Evolutionary conservation across 2,113 vertebrate genomes (phyloP), one percentile per base, ranked within the genome.

Genomic region (Chloropsis cyanopogon): DNA sequence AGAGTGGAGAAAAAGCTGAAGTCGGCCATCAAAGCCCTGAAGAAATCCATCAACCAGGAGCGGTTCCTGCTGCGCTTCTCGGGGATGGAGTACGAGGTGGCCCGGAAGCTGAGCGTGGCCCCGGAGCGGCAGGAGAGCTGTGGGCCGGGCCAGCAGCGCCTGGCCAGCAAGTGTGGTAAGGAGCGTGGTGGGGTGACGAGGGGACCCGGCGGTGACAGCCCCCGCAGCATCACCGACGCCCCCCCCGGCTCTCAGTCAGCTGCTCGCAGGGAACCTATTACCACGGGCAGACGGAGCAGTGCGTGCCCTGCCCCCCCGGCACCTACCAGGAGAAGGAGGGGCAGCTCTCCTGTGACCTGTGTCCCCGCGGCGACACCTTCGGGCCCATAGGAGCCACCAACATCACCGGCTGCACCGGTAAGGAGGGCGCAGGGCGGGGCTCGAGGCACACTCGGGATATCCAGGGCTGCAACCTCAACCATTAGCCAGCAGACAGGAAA

Each of bases 251-350:
- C 98, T 99, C 98, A 99, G 99, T 99, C 95, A 99, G 99, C 98
- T 99, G 99, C 98, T 98, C 98, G 96, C 97, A 99, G 57, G 99
- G 99, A 94, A 99, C 99, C 3, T 99, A 99, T 94, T 99, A 99
- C 98, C 98, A 99, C 12, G 99, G 99, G 12, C 99, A 99, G 97
- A 99, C 97, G 97, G 99, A 99, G 96, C 99, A 99, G 96, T 99
- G 99, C 41, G 97, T 99, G 94, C 98, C 98, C 96, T 99, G 99
- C 93, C 99, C 99, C 5, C 96, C 99, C 0, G 99, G 99, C 88
- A 99, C 99, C 82, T 99, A 99, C 97, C 99, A 99, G 98, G 99
- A 99, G 97, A 99, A 97, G 96, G 99, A 99, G 97, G 99, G 99
- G 72, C 99, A 99, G 98, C 98, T 99, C 93, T 99, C 99, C 97